A percentile compares a stretch with the other conserved stretches of the same genome.
Evolutionary conservation across 92 coral and sea anemone species (phyloP).

Genomic region (Epizoanthus stellaris): DNA sequence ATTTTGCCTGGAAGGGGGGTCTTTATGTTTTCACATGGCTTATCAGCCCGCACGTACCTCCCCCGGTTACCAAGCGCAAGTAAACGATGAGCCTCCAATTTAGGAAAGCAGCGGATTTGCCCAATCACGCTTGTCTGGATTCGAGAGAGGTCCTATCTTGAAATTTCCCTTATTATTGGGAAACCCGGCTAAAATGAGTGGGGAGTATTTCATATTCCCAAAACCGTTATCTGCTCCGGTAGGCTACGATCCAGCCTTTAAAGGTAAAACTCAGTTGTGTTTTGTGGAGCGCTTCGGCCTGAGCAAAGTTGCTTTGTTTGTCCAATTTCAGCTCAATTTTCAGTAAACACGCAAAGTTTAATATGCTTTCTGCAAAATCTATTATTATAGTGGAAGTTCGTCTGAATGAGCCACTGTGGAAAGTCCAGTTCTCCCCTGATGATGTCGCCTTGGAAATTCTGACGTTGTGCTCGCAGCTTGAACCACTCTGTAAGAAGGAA

Average conservation of each 20-base stretch:
- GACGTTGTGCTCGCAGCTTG: slow-evolving; percentile 92
- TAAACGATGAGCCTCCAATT: neutral
- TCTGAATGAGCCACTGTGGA: slow-evolving; percentile 96
- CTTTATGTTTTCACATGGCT: no score
- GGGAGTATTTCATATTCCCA: slow-evolving; percentile 60
- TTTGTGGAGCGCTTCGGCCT: no score
- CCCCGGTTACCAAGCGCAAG: neutral
- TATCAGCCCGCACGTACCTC: no score
- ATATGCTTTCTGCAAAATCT: neutral
- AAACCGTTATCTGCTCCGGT: slow-evolving; percentile 81
- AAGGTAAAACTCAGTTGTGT: slow-evolving; percentile 58
- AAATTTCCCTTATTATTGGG: neutral
- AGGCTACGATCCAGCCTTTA: slow-evolving; percentile 88
- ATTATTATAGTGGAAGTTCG: slow-evolving; percentile 83
- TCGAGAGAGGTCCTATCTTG: no score
- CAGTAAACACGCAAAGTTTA: neutral
- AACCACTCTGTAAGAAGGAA: slow-evolving; percentile 88
- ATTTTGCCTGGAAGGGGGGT: no score
- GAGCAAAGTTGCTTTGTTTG: neutral
- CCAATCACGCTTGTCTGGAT: neutral
- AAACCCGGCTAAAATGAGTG: slow-evolving; percentile 59
- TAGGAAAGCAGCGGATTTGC: slow-evolving; percentile 3
- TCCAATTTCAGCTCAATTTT: neutral
- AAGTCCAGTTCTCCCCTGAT: slow-evolving; percentile 89
- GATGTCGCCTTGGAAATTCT: slow-evolving; percentile 95